phyloP scores from a whole-genome alignment of 2,888 invertebrate species.

The Lacanobia oleracea region DNA sequence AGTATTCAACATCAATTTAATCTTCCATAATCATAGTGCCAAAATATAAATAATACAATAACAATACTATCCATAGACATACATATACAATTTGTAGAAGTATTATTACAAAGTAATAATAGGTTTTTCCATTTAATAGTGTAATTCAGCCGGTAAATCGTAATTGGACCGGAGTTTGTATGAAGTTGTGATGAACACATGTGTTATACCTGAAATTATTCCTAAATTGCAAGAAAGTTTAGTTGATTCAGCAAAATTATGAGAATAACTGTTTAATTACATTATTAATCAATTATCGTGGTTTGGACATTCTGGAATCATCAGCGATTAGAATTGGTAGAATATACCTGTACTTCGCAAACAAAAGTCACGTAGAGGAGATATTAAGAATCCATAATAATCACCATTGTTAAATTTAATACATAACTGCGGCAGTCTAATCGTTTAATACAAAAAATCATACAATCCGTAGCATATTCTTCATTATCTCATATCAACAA shows the following conservation, averaged over 20 bases:
- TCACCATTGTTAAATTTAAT: too few species aligned
- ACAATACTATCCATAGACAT: constrained; percentile 47
- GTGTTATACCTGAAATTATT: neutral
- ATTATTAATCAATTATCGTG: neutral
- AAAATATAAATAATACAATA: constrained; percentile 61
- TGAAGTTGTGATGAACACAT: constrained; percentile 5
- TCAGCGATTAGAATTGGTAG: too few species aligned
- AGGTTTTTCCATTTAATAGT: constrained; percentile 24
- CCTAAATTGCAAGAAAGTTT: neutral
- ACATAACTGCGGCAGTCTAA: too few species aligned
- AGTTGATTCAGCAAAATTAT: neutral
- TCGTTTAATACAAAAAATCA: too few species aligned
- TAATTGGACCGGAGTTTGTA: constrained; percentile 3
- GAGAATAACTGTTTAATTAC: neutral
- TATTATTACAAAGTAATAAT: constrained; percentile 39
- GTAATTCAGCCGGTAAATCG: neutral
- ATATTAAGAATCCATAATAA: too few species aligned
- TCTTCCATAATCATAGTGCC: constrained; percentile 70
- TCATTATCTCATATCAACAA: too few species aligned
- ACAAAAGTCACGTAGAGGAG: too few species aligned
- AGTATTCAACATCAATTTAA: constrained; percentile 58
- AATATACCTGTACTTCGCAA: too few species aligned
- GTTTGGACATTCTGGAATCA: neutral
- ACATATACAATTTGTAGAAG: constrained; percentile 43
- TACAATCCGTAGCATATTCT: too few species aligned